Evolutionary conservation across 2,888 invertebrate species (phyloP), one percentile per base, ranked within the genome.

Genomic region (Opisthograptis luteolata): DNA sequence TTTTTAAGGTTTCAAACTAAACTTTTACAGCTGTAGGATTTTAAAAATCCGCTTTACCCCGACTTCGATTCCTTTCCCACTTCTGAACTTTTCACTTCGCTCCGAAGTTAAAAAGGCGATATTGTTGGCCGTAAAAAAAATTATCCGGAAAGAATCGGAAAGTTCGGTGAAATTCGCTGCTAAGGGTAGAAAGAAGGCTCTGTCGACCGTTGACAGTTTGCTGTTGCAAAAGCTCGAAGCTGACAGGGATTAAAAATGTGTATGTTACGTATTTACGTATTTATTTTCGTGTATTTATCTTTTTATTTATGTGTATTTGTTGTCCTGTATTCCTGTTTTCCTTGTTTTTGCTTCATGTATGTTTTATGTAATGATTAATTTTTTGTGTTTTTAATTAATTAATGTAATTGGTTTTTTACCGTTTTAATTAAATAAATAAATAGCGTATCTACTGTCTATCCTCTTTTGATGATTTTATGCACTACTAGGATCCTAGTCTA

Each of bases 141-240:
- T 58, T 51, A 45, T 17, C 61, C 12, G 19, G 22, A 68, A 62
- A 60, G 62, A 60, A 71, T 67, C 58, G 60, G 51, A 68, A 71
- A 72, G 65, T 73, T 76, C 57, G 1, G 61, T 49, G 42, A 64
- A 67, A 25, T 36, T 24, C 35, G 13, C 47, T 53, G 65, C 19
- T 12, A 64, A 66, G 68, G 69, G 74, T 22, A 2, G n/a, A 8
- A 22, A 22, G 50, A 47, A 63, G 62, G 70, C 50, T 59, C 1
- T 17, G 22, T 54, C 52, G 56, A 51, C 60, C 60, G 63, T 69
- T 77, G 79, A 78, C 78, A 77, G 70, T 72, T 71, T 64, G 66
- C 67, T 68, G 70, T 76, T n/a, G n/a, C n/a, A n/a, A n/a, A 76
- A 76, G 73, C 73, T 64, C 53, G 64, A 59, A 66, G 61, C 67